phyloP scores from a whole-genome alignment of 2,888 invertebrate genomes.

The Heliconius ethilla region DNA sequence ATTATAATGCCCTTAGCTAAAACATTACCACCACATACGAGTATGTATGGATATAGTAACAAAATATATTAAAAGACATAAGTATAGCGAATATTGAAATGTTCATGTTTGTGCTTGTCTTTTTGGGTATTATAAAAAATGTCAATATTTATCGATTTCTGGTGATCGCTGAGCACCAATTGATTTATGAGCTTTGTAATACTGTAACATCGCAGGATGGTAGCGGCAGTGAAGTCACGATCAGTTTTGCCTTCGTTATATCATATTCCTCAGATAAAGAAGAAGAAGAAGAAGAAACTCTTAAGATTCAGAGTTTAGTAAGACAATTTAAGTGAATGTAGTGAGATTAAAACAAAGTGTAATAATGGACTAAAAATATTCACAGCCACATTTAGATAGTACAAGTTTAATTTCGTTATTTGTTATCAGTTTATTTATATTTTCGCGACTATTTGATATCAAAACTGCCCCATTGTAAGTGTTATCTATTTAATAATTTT shows the following conservation, averaged over 20 bases:
- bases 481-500: neutral
- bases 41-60: slow-evolving; percentile 32
- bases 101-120: slow-evolving; percentile 22
- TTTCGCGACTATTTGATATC: neutral
- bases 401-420: neutral
- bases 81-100: slow-evolving; percentile 13
- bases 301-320: neutral
- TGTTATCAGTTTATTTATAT: neutral
- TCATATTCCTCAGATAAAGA: no score
- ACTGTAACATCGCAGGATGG: slow-evolving; percentile 37
- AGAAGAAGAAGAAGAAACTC: no score
- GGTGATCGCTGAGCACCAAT: slow-evolving; percentile 34
- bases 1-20: slow-evolving; percentile 35
- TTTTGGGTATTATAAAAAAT: slow-evolving; percentile 14
- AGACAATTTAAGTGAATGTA: neutral
- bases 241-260: slow-evolving; percentile 36
- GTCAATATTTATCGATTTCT: slow-evolving; percentile 26
- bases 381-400: slow-evolving; percentile 21
- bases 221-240: slow-evolving; percentile 39
- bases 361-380: slow-evolving; percentile 2
- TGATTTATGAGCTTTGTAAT: slow-evolving; percentile 35
- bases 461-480: neutral
- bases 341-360: neutral
- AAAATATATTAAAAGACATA: slow-evolving; percentile 28
- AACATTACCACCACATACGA: slow-evolving; percentile 23